Evolutionary conservation across 2,797 vertebrate species (phyloP).

Genomic region (Mus minutoides): DNA sequence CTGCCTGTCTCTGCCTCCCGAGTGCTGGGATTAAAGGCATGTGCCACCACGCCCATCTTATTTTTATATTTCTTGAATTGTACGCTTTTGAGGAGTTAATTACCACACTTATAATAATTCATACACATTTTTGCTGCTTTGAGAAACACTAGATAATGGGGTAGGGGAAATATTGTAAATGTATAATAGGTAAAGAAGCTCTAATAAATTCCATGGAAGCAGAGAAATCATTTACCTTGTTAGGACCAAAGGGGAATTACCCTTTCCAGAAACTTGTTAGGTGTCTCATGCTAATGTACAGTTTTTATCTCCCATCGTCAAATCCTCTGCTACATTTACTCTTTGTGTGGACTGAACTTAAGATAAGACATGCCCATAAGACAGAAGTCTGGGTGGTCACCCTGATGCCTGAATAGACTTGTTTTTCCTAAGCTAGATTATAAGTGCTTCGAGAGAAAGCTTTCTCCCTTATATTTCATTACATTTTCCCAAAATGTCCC

Average conservation of each 20-base stretch:
- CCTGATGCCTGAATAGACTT: constrained; percentile 31
- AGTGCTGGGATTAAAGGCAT: too few species aligned
- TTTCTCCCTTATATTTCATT: background rate
- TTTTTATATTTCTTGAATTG: constrained; percentile 28
- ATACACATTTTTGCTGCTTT: constrained; percentile 33
- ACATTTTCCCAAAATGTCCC: background rate
- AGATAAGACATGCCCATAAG: background rate
- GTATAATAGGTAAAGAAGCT: background rate
- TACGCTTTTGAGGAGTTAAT: constrained; percentile 31
- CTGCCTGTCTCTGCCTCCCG: too few species aligned
- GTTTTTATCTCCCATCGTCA: background rate
- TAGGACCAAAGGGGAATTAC: background rate
- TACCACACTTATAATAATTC: background rate
- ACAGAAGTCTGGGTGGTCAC: background rate
- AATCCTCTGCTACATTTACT: background rate
- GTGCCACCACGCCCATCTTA: too few species aligned
- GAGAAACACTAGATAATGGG: background rate
- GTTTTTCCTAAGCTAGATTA: background rate
- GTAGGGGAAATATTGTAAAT: background rate
- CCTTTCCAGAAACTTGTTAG: background rate
- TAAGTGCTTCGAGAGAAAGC: background rate
- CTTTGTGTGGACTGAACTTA: background rate
- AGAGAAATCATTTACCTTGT: background rate
- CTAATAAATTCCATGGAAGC: background rate
- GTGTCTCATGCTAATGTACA: background rate